These are phyloP conservation scores for Lucifuga dentata DNA, from an alignment of 2,113 vertebrate genomes.

Conservation along the genomic window DNA sequence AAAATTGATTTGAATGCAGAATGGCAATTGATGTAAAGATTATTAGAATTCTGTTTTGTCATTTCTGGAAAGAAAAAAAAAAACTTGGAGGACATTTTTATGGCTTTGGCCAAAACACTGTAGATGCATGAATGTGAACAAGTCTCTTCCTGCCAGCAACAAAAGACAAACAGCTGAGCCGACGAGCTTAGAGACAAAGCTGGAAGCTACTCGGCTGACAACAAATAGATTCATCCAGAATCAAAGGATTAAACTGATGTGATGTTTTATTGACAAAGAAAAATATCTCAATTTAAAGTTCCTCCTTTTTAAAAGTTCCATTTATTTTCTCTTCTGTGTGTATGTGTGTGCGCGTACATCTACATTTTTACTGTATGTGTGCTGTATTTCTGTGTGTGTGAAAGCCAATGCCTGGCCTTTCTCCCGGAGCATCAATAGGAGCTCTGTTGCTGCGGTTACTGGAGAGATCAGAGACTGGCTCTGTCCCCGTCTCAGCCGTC, in stretches of 20 bases:
- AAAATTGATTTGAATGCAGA: background rate
- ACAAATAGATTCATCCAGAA: slow-evolving; percentile 30
- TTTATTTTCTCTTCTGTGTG: slow-evolving; percentile 5
- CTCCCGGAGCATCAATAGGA: slow-evolving; percentile 79
- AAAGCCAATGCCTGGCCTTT: slow-evolving; percentile 72
- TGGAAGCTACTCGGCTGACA: slow-evolving; percentile 11
- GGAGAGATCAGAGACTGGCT: slow-evolving; percentile 81
- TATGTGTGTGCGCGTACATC: slow-evolving; percentile 37
- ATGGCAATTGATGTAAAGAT: background rate
- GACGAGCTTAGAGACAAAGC: slow-evolving; percentile 17
- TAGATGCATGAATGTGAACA: background rate
- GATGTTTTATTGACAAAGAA: slow-evolving; percentile 24
- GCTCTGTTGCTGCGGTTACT: slow-evolving; percentile 81
- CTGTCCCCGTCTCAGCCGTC: slow-evolving; percentile 73
- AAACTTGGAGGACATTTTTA: background rate
- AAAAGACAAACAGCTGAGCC: slow-evolving; percentile 34
- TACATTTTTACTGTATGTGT: slow-evolving; percentile 31
- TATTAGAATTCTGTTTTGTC: background rate
- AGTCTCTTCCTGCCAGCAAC: slow-evolving; percentile 7
- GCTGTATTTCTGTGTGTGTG: slow-evolving; percentile 31
- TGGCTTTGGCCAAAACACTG: slow-evolving; percentile 11
- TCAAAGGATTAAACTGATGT: background rate
- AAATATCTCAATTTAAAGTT: slow-evolving; percentile 19
- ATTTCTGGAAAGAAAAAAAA: background rate
- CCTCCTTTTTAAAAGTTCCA: slow-evolving; percentile 1